Percentiles rank a stretch among this genome's conserved stretches.
Conservation (phyloP, 2,797 vertebrate species). For the Pitangus sulphuratus region DNA sequence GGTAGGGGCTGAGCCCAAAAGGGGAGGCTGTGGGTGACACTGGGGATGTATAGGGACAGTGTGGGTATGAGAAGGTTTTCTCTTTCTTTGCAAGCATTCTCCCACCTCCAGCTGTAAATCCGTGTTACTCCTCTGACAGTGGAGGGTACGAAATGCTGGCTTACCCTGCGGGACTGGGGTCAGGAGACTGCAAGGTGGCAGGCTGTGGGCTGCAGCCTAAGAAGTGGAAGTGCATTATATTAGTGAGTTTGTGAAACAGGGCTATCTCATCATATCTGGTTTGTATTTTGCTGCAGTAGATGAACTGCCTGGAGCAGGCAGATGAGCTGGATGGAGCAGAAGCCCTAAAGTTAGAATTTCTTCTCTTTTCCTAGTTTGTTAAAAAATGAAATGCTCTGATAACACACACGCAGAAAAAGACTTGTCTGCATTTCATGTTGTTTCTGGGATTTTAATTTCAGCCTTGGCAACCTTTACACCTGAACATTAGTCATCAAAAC, state of each 20-base stretch:
- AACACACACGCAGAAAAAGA: neutral
- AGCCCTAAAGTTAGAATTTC: neutral
- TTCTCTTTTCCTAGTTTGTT: neutral
- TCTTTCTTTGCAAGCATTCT: neutral
- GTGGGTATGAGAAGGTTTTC: neutral
- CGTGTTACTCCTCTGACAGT: accelerated
- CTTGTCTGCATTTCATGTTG: neutral
- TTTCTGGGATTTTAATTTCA: neutral
- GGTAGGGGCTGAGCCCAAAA: neutral
- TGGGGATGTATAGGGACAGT: neutral
- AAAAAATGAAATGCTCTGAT: neutral
- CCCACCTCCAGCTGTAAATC: neutral
- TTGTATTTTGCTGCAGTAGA: neutral
- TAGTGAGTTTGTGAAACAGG: neutral
- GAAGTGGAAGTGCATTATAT: neutral
- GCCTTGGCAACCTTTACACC: neutral
- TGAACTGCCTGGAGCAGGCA: neutral
- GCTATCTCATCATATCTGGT: neutral
- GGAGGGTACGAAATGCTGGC: neutral
- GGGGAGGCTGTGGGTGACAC: neutral
- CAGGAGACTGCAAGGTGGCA: neutral
- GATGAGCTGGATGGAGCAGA: neutral
- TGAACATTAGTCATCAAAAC: neutral
- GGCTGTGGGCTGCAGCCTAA: neutral
- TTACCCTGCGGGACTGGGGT: accelerated